These are phyloP conservation scores for Cardinalis cardinalis DNA, from an alignment of 2,113 vertebrate genomes.

Conservation along the genomic window DNA sequence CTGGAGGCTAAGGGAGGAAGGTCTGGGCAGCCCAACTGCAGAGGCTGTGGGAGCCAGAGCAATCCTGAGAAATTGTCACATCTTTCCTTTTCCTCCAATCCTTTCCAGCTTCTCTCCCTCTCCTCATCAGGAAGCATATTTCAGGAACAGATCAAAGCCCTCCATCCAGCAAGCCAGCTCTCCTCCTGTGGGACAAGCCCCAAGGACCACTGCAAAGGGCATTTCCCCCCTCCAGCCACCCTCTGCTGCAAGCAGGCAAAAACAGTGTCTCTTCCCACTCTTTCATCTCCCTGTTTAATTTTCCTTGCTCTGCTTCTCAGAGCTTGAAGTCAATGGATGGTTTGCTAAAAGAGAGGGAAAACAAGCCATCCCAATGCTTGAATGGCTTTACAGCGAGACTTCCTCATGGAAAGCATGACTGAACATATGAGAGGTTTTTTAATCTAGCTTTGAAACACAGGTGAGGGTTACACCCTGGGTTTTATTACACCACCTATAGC, in stretches of 20 bases:
- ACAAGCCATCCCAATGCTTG: fast-evolving
- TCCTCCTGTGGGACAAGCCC: neutral
- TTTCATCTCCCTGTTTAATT: neutral
- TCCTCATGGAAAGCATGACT: neutral
- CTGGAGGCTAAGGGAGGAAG: neutral
- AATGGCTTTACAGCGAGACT: neutral
- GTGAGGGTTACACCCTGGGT: neutral
- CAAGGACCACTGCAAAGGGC: neutral
- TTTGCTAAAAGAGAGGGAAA: neutral
- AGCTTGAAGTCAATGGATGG: neutral
- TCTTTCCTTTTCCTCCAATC: neutral
- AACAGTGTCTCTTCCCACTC: neutral
- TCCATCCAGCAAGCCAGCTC: fast-evolving
- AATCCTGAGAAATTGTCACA: neutral
- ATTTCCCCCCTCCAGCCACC: neutral
- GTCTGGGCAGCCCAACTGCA: neutral
- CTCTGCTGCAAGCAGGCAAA: neutral
- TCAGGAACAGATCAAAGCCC: neutral
- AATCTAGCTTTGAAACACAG: neutral
- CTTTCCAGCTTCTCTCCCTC: neutral
- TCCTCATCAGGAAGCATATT: neutral
- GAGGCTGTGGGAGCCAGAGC: neutral
- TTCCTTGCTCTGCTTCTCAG: neutral
- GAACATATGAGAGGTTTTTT: neutral
- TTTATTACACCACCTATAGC: neutral